Evolutionary conservation across 2,888 invertebrate genomes (phyloP).

Genomic region (Stegana nigrithorax): DNA sequence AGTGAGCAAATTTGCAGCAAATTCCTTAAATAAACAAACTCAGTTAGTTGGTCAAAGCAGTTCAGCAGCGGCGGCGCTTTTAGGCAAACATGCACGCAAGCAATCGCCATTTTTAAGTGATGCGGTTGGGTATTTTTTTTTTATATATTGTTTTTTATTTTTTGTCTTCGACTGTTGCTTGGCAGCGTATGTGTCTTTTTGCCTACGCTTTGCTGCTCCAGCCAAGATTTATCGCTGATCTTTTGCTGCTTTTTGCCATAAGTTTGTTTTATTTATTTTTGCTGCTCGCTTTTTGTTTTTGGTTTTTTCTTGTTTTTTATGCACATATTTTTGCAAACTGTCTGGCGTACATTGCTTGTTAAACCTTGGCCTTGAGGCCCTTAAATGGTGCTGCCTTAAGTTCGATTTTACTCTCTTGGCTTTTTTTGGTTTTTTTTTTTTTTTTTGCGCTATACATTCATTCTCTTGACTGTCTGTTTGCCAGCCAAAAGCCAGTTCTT

Average conservation of each 20-base stretch:
- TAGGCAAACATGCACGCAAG: too few relatives aligned
- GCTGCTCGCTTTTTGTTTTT: slow-evolving; percentile 28
- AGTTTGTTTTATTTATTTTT: slow-evolving; percentile 28
- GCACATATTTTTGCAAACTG: slow-evolving; percentile 35
- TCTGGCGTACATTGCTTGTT: slow-evolving; percentile 26
- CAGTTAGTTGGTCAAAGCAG: too few relatives aligned
- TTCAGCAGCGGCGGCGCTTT: too few relatives aligned
- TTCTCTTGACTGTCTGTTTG: too few relatives aligned
- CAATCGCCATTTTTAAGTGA: slow-evolving; percentile 11
- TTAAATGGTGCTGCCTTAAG: slow-evolving; percentile 49
- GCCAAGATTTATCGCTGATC: slow-evolving; percentile 20
- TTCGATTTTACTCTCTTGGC: not conserved
- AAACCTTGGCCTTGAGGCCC: slow-evolving; percentile 66
- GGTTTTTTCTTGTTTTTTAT: slow-evolving; percentile 38
- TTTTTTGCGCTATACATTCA: not conserved
- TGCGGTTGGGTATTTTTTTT: slow-evolving; percentile 24
- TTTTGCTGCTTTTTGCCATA: not conserved
- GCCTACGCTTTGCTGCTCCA: slow-evolving; percentile 1
- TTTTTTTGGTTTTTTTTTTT: not conserved
- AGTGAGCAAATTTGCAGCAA: too few relatives aligned
- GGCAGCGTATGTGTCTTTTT: too few relatives aligned
- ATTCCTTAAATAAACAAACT: too few relatives aligned
- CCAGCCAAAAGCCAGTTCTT: too few relatives aligned
- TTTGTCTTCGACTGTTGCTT: too few relatives aligned
- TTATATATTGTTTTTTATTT: slow-evolving; percentile 23